Percentiles rank a stretch among this genome's conserved stretches.
Conservation (phyloP, 30 jellyfish, hydroid and myxozoan species). For the Aurelia coerulea region DNA sequence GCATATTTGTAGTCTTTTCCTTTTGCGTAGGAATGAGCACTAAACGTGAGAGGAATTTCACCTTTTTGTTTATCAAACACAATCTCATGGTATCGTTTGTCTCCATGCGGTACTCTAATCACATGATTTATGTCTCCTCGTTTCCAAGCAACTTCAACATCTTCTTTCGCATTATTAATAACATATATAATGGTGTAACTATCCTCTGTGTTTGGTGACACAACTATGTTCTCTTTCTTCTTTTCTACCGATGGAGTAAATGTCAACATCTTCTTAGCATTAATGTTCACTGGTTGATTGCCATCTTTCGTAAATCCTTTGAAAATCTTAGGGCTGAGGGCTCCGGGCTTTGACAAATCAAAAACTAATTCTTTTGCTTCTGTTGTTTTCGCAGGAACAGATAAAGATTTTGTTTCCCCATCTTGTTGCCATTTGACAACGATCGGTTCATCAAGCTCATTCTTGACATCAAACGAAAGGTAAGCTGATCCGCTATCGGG, state of each 20-base stretch:
- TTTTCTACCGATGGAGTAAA: constrained; percentile 27
- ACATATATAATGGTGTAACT: constrained; percentile 5
- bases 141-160: constrained; percentile 20
- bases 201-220: constrained; percentile 5
- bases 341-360: constrained; percentile 47
- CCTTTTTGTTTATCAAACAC: constrained; percentile 7
- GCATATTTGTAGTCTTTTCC: constrained; percentile 1
- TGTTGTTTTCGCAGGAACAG: constrained; percentile 16
- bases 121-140: constrained; percentile 1
- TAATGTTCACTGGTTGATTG: constrained; percentile 14
- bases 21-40: constrained; percentile 17
- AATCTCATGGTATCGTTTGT: constrained; percentile 14
- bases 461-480: constrained; percentile 31
- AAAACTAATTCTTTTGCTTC: constrained; percentile 1
- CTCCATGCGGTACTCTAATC: background rate
- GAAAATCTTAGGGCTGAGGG: constrained; percentile 51
- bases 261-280: constrained; percentile 6
- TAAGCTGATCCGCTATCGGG: constrained; percentile 51
- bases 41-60: constrained; percentile 20
- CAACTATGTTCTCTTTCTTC: background rate
- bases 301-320: constrained; percentile 1
- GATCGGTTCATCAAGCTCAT: constrained; percentile 22
- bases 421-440: constrained; percentile 49
- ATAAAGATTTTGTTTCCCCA: constrained; percentile 4
- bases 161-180: constrained; percentile 14